Base-by-base conservation (phyloP, 2,797 vertebrate genomes). In the Hydrocynus forskahlii region DNA sequence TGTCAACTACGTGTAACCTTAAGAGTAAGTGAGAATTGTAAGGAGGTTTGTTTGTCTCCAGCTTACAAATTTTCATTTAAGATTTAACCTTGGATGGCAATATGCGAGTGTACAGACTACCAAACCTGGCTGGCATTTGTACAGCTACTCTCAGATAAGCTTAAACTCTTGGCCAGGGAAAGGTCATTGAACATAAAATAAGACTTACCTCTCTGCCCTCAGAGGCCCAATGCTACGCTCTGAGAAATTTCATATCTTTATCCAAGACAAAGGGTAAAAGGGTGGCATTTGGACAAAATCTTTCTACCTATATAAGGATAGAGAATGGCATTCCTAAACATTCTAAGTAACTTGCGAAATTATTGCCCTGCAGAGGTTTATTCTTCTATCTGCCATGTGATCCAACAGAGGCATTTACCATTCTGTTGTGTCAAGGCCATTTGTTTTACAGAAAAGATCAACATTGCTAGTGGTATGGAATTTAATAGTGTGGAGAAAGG, bases 141-240 rank as follows among this genome's bases (percentile, higher is more conserved):
- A 80, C 74, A 72, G 80, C 78, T 83, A 82, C 72, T 78, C 86
- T 78, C 66, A 67, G 81, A 76, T 71, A 77, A 50, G 84, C 66
- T 76, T 40, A 62, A 81, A 63, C 67, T 83, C 82, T 82, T 86
- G 84, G 81, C 74, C 62, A 52, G 7, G 52, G 1, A 52, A 79
- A 69, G 78, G 79, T 86, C 84, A 84, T 85, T 52, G 71, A 82
- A 83, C 83, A 88, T 91, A 83, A 89, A 87, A 79, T 86, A 76
- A 75, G 84, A 83, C 73, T 91, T 89, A 87, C 90, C 87, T 86
- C 76, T 86, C 71, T 88, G 84, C 75, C 88, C 83, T 79, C 78
- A 70, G 85, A 85, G 84, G 86, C 60, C 14, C 60, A 63, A 16
- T 17, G 62, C 38, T 19, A 17, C 62, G 2, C 29, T 83, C 76